Base-by-base conservation (phyloP, 1,140 invertebrate species). In the Rhyacophila brunnea region DNA sequence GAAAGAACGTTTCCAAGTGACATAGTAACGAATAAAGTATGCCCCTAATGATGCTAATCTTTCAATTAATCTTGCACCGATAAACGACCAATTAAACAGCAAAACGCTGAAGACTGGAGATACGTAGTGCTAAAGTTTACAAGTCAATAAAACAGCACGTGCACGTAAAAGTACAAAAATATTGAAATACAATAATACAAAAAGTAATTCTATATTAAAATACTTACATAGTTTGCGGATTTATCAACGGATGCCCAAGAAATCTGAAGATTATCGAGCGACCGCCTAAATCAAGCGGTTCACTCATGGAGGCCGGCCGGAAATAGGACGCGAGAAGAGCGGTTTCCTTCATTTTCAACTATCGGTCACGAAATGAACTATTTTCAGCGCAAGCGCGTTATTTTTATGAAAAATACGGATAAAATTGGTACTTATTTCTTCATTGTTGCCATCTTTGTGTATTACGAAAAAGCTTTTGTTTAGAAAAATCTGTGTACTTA, bases 1-100 rank as follows among this genome's bases (percentile, higher is more conserved):
- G 55, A 49, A 46, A 57, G 55, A 48, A 49, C 35, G 42, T 42
- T 57, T 57, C 46, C 55, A 57, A 57, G 46, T 34, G 45, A 49
- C 55, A 49, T 57, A 57, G 55, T 49, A 57, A 18, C 10, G 9
- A 45, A 28, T 11, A 40, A 49, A 57, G 55, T 49, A 49, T 49
- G 53, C 36, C 19, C 53, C 53, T 56, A 56, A 56, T 56, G 53
- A 56, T 56, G 53, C 53, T 15, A 49, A 49, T 48, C 55, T 57
- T 38, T 49, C 55, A 13, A 15, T 28, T 19, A 49, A 48, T 57
- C 17, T 49, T 13, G 46, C 45, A 57, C 55, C 36, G 46, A 28
- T 57, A 49, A 23, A 57, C 55, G 55, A 57, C 55, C 55, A 49
- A n/a, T 42, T 49, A 49, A 43, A 43, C 55, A 49, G 55, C 46